Base-by-base conservation (phyloP, 2,888 invertebrate species). In the Coelogynopora nodosa region DNA sequence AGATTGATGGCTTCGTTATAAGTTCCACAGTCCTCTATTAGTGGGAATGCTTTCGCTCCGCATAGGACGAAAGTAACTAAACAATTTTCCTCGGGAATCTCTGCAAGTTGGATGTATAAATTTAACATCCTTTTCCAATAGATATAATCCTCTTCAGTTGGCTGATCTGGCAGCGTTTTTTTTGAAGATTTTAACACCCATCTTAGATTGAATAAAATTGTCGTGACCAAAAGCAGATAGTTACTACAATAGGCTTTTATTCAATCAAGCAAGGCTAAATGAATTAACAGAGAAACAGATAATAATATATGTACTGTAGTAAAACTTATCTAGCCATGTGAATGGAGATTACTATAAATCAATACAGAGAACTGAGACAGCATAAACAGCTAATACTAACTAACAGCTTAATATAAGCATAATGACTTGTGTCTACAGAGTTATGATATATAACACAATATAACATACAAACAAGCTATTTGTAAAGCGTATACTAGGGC, bases 401-500 rank as follows among this genome's bases (percentile, higher is more conserved):
- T 49, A 49, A 49, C 18, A 49, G 18, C 49, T 18, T 49, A 49
- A 49, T 49, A 18, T 10, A 49, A 10, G 49, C 5, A 49, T 5
- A 10, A 49, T 49, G 18, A 49, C 49, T 49, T 49, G 49, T 49
- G 18, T 49, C 49, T 49, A 49, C 5, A 49, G 18, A 49, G 49
- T 49, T 49, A 49, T 18, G 18, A 49, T 18, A 49, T 49, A n/a
- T n/a, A n/a, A n/a, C n/a, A n/a, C n/a, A n/a, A n/a, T n/a, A n/a
- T n/a, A n/a, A n/a, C n/a, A n/a, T n/a, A n/a, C n/a, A n/a, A n/a
- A n/a, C n/a, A n/a, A n/a, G n/a, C n/a, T n/a, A n/a, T n/a, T 90
- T 67, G 84, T 80, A 28, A 80, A 81, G 18, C 30, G 31, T 26
- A 83, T n/a, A 30, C 67, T 23, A n/a, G n/a, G n/a, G n/a, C n/a